Base-by-base conservation (phyloP, 2,113 vertebrate species). In the Nansenia antarctica region DNA sequence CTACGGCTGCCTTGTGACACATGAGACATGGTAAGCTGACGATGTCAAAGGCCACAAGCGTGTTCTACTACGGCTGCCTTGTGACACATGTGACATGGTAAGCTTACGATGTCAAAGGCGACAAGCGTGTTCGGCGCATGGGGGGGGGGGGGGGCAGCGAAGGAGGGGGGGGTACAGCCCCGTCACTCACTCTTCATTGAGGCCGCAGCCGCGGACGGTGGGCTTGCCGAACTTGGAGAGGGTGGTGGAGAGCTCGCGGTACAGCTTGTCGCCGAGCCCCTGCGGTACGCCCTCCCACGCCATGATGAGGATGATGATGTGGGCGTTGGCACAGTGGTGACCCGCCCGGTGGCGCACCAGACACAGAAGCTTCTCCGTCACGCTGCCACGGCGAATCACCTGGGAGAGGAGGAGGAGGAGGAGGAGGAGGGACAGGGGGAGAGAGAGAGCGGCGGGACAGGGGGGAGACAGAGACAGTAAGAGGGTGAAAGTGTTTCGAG, bases 281-380 rank as follows among this genome's bases (percentile, higher is more conserved):
- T 85, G 92, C 0, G 95, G 94, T 63, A 99, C 95, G 22, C 98
- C 98, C 82, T 99, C 98, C 98, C 98, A 99, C 61, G 95, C 95
- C 90, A 99, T 83, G 81, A 99, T 98, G 73, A 99, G 90, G 78
- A 99, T 95, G 88, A 99, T 92, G 66, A 99, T 96, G 84, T 97
- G 93, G 0, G 98, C 94, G 0, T 98, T 95, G 83, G 91, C 94
- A 88, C 98, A 99, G 85, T 94, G 95, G 90, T 99, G 98, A 57
- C 98, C 98, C 0, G 94, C 91, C 0, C 98, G 95, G 9, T 96
- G 94, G 2, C 96, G 92, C 67, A 99, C 98, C 89, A 99, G 76
- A 79, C 96, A 98, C 61, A 99, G 83, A 64, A 99, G 85, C 79
- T 99, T 99, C 91, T 99, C 98, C 42, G 92, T 93, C 53, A 95